A percentile compares a stretch with the other conserved stretches of the same genome.
Conservation (phyloP, 2,888 invertebrate species). For the Caenorhabditis uteleia region DNA sequence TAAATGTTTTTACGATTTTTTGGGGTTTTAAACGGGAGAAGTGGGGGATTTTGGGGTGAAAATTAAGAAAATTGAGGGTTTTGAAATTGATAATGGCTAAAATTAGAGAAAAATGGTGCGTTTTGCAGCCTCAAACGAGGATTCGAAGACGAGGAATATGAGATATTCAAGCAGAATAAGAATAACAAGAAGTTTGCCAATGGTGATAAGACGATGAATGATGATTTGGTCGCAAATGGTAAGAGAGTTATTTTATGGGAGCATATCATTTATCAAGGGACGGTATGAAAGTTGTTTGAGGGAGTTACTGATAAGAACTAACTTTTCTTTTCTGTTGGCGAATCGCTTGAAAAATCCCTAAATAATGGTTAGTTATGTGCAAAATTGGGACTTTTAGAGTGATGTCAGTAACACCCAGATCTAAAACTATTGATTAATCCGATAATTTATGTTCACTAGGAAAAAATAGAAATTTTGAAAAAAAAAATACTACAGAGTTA, state of each 20-base stretch:
- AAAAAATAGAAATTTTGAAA: conserved; percentile 1
- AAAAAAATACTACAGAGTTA: neutral
- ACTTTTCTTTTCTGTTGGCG: too few species aligned
- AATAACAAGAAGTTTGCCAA: conserved; percentile 35
- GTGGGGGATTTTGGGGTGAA: neutral
- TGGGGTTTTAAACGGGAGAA: conserved; percentile 2
- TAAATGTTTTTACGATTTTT: conserved; percentile 5
- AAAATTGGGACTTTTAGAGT: too few species aligned
- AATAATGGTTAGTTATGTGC: too few species aligned
- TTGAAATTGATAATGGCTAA: conserved; percentile 2
- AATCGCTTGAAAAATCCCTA: too few species aligned
- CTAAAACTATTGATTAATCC: too few species aligned
- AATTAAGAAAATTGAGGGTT: neutral
- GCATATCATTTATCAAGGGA: neutral
- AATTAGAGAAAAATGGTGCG: neutral
- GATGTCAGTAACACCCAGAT: too few species aligned
- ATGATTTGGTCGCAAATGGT: conserved; percentile 43
- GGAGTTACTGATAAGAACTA: too few species aligned
- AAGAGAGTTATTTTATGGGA: neutral
- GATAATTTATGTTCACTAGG: too few species aligned
- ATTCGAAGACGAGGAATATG: conserved; percentile 31
- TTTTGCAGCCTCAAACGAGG: conserved; percentile 27
- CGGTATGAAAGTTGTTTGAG: neutral
- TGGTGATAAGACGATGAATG: conserved; percentile 35
- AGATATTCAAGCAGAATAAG: conserved; percentile 44